These are phyloP conservation scores for Tetramorium parvispinum DNA, from an alignment of 1,140 invertebrate species.

Conservation along the genomic window DNA sequence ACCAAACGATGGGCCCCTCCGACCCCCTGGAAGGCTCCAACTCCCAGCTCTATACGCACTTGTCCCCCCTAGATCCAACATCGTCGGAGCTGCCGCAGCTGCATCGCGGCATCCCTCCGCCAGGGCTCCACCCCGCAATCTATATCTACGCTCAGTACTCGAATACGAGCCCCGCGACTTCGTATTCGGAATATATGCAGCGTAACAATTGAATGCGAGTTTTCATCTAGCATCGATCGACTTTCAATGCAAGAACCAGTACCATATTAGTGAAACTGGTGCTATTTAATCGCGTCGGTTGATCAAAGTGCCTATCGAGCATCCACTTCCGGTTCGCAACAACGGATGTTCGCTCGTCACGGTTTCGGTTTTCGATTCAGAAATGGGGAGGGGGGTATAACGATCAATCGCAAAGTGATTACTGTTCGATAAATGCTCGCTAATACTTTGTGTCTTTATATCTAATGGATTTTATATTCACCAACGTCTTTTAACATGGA, in stretches of 20 bases:
- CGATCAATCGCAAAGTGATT: slow-evolving; percentile 66
- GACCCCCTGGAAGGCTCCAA: slow-evolving; percentile 76
- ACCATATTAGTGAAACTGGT: slow-evolving; percentile 54
- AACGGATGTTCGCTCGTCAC: slow-evolving; percentile 66
- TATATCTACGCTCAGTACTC: slow-evolving; percentile 85
- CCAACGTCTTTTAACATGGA: slow-evolving; percentile 59
- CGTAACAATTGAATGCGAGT: slow-evolving; percentile 77
- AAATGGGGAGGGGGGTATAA: neutral
- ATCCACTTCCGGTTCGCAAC: slow-evolving; percentile 63
- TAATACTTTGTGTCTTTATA: slow-evolving; percentile 40
- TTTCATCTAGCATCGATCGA: slow-evolving; percentile 69
- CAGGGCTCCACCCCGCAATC: slow-evolving; percentile 83
- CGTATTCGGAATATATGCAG: slow-evolving; percentile 84
- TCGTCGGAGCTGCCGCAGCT: slow-evolving; percentile 73
- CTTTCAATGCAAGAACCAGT: slow-evolving; percentile 25
- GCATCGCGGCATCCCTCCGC: slow-evolving; percentile 78
- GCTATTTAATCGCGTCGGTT: slow-evolving; percentile 70
- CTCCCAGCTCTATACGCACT: slow-evolving; percentile 80
- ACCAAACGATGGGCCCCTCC: slow-evolving; percentile 81
- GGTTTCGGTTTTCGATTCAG: slow-evolving; percentile 28
- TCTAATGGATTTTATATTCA: slow-evolving; percentile 59
- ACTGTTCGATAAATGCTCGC: slow-evolving; percentile 49
- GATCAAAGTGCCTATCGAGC: slow-evolving; percentile 74
- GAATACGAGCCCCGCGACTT: slow-evolving; percentile 79
- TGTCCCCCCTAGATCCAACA: slow-evolving; percentile 71